phyloP scores from a whole-genome alignment of 2,888 invertebrate species.

The Drosophila differens region DNA sequence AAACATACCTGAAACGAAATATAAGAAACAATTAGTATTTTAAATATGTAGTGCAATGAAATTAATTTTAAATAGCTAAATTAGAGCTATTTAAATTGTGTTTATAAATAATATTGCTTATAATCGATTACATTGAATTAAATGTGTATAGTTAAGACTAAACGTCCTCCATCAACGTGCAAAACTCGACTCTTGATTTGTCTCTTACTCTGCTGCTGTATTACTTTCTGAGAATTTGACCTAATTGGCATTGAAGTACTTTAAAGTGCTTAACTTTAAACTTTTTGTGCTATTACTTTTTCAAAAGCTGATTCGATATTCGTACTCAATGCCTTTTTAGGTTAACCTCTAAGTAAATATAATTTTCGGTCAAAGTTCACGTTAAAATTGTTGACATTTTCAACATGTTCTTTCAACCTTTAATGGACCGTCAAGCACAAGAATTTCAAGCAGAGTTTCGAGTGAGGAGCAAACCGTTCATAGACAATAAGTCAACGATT shows the following conservation, averaged over 20 bases:
- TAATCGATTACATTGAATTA: background rate
- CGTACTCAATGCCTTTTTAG: background rate
- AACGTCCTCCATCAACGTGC: background rate
- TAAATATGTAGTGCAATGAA: background rate
- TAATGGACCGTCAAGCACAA: background rate
- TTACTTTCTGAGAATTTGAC: background rate
- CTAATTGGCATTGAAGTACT: background rate
- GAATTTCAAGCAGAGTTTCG: background rate
- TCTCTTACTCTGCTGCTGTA: no score
- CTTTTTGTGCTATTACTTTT: background rate
- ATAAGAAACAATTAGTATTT: slow-evolving; percentile 20
- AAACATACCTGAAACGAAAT: slow-evolving; percentile 55
- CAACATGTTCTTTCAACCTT: background rate
- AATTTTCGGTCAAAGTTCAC: background rate
- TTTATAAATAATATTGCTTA: background rate
- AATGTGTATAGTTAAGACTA: background rate
- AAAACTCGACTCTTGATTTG: background rate
- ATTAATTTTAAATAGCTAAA: background rate
- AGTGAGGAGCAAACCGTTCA: slow-evolving; percentile 20
- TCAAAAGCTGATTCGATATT: background rate
- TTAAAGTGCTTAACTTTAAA: background rate
- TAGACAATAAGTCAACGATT: slow-evolving; percentile 64
- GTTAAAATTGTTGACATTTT: background rate
- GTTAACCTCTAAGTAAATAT: background rate
- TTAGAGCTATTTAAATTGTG: background rate